These are phyloP conservation scores for Manis pentadactyla DNA, from an alignment of 2,797 vertebrate genomes.

Conservation along the genomic window DNA sequence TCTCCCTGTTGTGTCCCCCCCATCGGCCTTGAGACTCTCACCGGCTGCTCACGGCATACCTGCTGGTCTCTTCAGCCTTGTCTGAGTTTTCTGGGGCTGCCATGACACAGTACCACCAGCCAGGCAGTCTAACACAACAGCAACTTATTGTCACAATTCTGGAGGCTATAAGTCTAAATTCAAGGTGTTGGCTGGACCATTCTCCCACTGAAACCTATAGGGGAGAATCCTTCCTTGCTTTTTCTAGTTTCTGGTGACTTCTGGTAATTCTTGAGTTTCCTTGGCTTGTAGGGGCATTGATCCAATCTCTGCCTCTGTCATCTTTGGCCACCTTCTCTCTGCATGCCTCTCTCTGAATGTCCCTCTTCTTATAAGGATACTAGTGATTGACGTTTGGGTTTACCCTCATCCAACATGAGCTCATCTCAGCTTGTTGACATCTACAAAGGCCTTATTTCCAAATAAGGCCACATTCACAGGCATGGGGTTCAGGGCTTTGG, in stretches of 20 bases:
- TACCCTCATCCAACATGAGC: not conserved
- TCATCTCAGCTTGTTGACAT: not conserved
- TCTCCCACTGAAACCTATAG: not conserved
- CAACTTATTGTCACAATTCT: not conserved
- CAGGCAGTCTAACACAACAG: not conserved
- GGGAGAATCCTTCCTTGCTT: not conserved
- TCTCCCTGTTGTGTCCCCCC: not conserved
- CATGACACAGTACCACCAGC: not conserved
- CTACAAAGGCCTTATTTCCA: slow-evolving; percentile 21
- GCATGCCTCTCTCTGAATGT: not conserved
- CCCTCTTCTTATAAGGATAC: not conserved
- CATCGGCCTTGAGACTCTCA: not conserved
- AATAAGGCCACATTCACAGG: not conserved
- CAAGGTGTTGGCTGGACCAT: not conserved
- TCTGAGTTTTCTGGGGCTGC: not conserved
- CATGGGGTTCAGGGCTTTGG: not conserved
- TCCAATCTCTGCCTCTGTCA: not conserved
- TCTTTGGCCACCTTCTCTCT: not conserved
- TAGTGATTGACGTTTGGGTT: not conserved
- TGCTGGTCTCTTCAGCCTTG: not conserved
- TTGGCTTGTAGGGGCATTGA: not conserved
- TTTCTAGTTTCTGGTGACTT: not conserved
- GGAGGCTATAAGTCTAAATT: not conserved
- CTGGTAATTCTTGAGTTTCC: not conserved
- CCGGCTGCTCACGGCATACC: not conserved